Evolutionary conservation across 2,113 vertebrate species (phyloP).

Genomic region (Megaleporinus macrocephalus): DNA sequence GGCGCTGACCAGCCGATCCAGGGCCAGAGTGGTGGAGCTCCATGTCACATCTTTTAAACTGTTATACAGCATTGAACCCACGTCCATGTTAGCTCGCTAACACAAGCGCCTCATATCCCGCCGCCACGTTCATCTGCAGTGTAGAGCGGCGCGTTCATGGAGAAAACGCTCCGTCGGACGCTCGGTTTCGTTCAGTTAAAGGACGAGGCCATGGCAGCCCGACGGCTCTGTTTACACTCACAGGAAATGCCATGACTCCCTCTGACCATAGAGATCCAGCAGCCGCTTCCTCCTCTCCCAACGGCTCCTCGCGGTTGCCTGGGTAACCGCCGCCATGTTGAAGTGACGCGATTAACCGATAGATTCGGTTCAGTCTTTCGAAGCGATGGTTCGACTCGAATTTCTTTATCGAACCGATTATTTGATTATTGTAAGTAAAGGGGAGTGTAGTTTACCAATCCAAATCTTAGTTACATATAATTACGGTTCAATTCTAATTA

Average conservation of each 20-base stretch:
- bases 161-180: conserved; percentile 54
- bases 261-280: conserved; percentile 37
- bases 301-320: conserved; percentile 43
- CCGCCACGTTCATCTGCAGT: conserved; percentile 51
- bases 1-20: conserved; percentile 91
- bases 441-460: no score
- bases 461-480: no score
- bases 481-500: no score
- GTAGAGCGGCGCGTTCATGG: conserved; percentile 44
- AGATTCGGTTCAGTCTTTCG: not conserved
- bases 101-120: conserved; percentile 40
- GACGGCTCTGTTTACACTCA: conserved; percentile 67
- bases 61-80: conserved; percentile 81
- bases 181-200: conserved; percentile 36
- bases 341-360: not conserved
- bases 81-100: conserved; percentile 76
- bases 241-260: conserved; percentile 78
- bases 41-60: conserved; percentile 93
- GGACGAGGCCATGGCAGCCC: conserved; percentile 71
- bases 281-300: conserved; percentile 55
- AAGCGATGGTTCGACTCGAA: not conserved
- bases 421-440: no score
- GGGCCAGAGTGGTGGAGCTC: conserved; percentile 87
- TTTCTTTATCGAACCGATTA: not conserved
- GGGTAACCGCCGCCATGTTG: conserved; percentile 35